phyloP scores from a whole-genome alignment of 1,140 invertebrate genomes.

The Euwallacea similis region DNA sequence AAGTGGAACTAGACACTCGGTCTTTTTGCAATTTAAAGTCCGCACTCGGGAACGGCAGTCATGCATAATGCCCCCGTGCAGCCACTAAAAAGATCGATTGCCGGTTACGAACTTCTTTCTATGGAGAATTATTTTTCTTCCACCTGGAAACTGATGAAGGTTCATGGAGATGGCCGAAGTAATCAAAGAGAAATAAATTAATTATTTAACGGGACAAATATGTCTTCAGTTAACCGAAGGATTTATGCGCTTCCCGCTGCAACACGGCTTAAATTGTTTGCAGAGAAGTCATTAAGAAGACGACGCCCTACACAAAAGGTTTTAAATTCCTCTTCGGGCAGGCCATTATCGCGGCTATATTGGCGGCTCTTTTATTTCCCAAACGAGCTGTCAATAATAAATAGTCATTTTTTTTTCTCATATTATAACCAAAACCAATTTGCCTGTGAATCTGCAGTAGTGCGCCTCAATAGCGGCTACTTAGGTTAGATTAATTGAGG shows the following conservation, averaged over 20 bases:
- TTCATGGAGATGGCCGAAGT: too few relatives aligned
- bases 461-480: too few relatives aligned
- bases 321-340: slow-evolving; percentile 23
- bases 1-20: slow-evolving; percentile 28
- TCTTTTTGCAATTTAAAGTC: slow-evolving; percentile 35
- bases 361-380: slow-evolving; percentile 15
- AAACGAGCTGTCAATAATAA: slow-evolving; percentile 13
- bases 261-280: slow-evolving; percentile 20
- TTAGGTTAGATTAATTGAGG: too few relatives aligned
- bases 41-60: slow-evolving; percentile 19
- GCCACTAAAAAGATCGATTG: slow-evolving; percentile 27
- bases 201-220: too few relatives aligned
- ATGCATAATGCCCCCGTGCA: slow-evolving; percentile 25
- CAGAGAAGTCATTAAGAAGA: slow-evolving; percentile 21
- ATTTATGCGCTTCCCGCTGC: slow-evolving; percentile 17
- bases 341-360: slow-evolving; percentile 17
- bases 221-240: neutral
- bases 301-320: slow-evolving; percentile 23
- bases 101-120: slow-evolving; percentile 2
- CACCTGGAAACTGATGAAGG: too few relatives aligned
- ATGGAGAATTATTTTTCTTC: neutral
- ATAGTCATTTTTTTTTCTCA: slow-evolving; percentile 13
- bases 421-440: too few relatives aligned
- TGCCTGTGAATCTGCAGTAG: too few relatives aligned
- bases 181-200: too few relatives aligned